Conservation (phyloP, 2,797 vertebrate species). For the Melanotaenia boesemani region DNA sequence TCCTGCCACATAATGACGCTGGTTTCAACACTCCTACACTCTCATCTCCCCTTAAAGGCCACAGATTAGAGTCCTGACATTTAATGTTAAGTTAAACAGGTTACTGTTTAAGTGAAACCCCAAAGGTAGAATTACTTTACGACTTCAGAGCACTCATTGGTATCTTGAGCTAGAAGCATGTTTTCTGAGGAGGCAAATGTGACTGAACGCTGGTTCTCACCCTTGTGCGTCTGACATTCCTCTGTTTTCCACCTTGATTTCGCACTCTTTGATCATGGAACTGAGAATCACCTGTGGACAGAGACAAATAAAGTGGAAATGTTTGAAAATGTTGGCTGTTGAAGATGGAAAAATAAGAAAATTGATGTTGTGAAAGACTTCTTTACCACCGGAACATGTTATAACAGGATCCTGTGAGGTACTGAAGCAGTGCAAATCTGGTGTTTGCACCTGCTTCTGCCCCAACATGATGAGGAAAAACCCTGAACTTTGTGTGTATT, state of each 20-base stretch:
- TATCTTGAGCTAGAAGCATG: slow-evolving; percentile 5
- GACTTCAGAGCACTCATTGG: neutral
- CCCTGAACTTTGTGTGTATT: neutral
- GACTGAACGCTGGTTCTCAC: slow-evolving; percentile 79
- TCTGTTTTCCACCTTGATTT: slow-evolving; percentile 98
- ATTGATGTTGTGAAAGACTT: neutral
- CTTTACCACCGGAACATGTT: neutral
- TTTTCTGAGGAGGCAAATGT: neutral
- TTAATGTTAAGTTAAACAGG: neutral
- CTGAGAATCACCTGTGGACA: slow-evolving; percentile 93
- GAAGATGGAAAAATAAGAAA: neutral
- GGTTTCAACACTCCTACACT: slow-evolving; percentile 28
- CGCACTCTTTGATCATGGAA: slow-evolving; percentile 99
- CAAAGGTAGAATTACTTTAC: neutral
- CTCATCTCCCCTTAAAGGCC: neutral
- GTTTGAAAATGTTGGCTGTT: neutral
- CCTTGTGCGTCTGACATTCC: slow-evolving; percentile 95
- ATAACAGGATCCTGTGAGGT: neutral
- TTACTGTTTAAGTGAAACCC: slow-evolving; percentile 13
- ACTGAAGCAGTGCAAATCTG: neutral
- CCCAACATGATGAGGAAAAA: neutral
- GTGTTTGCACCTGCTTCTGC: neutral
- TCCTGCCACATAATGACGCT: slow-evolving; percentile 14
- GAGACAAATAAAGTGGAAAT: slow-evolving; percentile 4
- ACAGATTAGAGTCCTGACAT: slow-evolving; percentile 12